Conservation (phyloP, 2,797 vertebrate genomes). For the Ibycter americanus region DNA sequence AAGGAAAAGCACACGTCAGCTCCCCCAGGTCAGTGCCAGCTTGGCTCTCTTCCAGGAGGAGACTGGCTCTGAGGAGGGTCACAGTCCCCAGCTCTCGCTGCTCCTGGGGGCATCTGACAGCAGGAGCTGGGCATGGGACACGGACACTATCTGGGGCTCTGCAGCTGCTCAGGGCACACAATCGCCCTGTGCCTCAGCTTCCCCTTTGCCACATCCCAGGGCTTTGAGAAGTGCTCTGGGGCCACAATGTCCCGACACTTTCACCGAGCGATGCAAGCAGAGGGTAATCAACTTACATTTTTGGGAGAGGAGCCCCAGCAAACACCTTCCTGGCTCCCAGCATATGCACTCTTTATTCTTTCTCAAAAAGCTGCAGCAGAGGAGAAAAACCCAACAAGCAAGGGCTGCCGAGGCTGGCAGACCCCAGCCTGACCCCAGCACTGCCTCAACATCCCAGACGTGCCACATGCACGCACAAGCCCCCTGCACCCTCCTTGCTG, state of each 20-base stretch:
- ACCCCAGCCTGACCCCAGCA: rapidly evolving
- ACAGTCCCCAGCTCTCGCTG: not conserved
- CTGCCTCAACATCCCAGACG: not conserved
- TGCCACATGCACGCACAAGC: too few species aligned
- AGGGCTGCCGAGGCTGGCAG: not conserved
- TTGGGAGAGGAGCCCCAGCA: not conserved
- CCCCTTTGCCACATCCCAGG: not conserved
- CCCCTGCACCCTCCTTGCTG: not conserved
- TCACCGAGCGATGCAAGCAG: not conserved
- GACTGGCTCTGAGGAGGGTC: rapidly evolving
- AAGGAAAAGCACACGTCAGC: not conserved
- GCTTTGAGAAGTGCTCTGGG: not conserved
- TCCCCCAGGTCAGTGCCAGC: rapidly evolving
- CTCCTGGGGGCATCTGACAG: not conserved
- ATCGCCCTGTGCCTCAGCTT: not conserved
- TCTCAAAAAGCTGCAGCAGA: not conserved
- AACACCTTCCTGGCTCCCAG: not conserved
- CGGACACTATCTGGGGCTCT: not conserved
- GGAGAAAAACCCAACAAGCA: not conserved
- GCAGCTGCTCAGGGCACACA: not conserved
- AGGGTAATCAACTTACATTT: not conserved
- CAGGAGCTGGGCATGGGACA: not conserved
- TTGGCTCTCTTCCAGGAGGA: not conserved
- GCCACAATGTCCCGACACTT: not conserved
- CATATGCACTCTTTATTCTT: not conserved